Evolutionary conservation across 2,888 invertebrate genomes (phyloP), one percentile per base, ranked within the genome.

Genomic region (Drosophila neutralis): DNA sequence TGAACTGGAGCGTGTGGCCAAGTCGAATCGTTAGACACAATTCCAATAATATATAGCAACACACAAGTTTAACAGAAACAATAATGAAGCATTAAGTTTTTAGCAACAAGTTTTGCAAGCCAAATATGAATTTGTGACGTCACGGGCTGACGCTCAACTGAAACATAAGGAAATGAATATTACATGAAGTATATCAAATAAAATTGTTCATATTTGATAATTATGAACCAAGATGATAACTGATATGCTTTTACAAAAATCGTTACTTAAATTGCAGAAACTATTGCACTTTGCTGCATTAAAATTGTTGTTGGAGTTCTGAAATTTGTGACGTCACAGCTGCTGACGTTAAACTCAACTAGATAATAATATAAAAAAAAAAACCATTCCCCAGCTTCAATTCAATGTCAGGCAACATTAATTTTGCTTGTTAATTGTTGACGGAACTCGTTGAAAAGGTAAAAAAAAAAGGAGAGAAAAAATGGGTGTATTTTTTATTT

Each of bases 1-100:
- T 94, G 99, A 99, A 94, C 95, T 99, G 94, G 99, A 99, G 94
- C 98, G 99, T 95, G 99, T 99, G 89, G 99, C 99, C 93, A 99
- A 99, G 94, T 99, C 99, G 94, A 99, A 99, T 95, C 97, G 99
- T 97, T 99, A 99, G 98, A 24, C n/a, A 4, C 13, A 1, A 29
- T 38, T 29, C 21, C 21, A 45, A 15, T 45, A 10, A 45, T 18
- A 38, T 42, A 7, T 57, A 13, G n/a, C 40, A 49, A 27, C 8
- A 45, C 18, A n/a, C 31, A 24, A 13, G 1, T 21, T 45, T 18
- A 57, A 61, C 51, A 60, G 61, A 62, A 48, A 59, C 18, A 36
- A 52, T 42, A 45, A 52, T 42, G 10, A 11, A 21, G 24, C 54
- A 33, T 64, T 64, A 49, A 13, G 21, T 27, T 27, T 29, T 13